A percentile compares a stretch with the other conserved stretches of the same genome.
Evolutionary conservation across 92 coral and sea anemone species (phyloP).

Genomic region (Pocillopora meandrina): DNA sequence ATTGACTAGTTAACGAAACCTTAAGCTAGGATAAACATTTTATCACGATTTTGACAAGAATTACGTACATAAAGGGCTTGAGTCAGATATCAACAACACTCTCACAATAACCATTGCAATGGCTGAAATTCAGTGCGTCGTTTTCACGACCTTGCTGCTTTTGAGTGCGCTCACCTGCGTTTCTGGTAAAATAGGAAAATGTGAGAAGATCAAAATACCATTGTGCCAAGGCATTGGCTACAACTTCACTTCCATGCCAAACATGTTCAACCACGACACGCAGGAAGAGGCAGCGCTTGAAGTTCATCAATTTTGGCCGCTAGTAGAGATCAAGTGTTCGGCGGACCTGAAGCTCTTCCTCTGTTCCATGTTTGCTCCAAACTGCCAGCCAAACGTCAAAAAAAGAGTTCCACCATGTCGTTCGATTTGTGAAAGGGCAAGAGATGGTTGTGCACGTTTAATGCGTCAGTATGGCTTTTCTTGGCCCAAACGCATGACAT

Average conservation of each 20-base stretch:
- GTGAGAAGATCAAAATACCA: constrained; percentile 72
- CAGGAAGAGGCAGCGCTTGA: constrained; percentile 97
- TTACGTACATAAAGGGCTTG: no score
- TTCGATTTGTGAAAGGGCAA: constrained; percentile 79
- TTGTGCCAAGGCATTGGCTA: constrained; percentile 90
- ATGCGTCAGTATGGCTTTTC: constrained; percentile 89
- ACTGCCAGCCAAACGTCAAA: constrained; percentile 77
- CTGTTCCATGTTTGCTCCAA: constrained; percentile 93
- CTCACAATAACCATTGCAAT: background rate
- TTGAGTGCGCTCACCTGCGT: constrained; percentile 25
- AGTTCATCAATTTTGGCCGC: constrained; percentile 66
- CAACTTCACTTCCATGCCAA: constrained; percentile 90
- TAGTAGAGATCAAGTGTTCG: constrained; percentile 74
- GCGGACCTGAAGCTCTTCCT: constrained; percentile 82
- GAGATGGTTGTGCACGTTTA: constrained; percentile 78
- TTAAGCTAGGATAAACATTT: no score
- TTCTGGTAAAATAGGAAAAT: constrained; percentile 64
- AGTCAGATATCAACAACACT: no score
- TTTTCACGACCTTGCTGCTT: background rate
- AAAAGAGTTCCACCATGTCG: constrained; percentile 88
- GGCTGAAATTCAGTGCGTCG: constrained; percentile 13
- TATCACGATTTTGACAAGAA: no score
- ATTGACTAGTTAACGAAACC: no score
- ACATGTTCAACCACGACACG: constrained; percentile 88
- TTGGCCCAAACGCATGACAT: constrained; percentile 97